phyloP scores from a whole-genome alignment of 2,113 vertebrate species.

The Spermophilus dauricus region DNA sequence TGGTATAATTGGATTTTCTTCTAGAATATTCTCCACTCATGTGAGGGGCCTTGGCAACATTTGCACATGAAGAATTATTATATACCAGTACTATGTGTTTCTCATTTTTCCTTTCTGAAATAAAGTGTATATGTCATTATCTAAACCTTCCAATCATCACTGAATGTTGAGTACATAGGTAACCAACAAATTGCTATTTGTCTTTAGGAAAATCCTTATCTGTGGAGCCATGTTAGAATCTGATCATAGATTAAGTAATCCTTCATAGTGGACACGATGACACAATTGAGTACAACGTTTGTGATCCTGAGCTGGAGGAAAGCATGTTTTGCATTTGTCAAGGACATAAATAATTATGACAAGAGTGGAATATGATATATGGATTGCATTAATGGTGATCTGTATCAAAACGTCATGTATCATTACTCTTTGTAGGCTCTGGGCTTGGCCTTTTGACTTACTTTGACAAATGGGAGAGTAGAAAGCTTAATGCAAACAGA shows the following conservation, averaged over 20 bases:
- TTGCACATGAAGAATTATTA: neutral
- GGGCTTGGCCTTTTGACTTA: neutral
- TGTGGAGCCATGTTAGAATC: neutral
- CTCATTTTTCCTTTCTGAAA: neutral
- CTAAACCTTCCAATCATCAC: neutral
- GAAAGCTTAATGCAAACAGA: neutral
- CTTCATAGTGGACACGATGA: neutral
- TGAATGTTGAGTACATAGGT: neutral
- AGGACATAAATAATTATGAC: neutral
- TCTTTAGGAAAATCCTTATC: slow-evolving; percentile 6
- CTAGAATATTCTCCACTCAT: neutral
- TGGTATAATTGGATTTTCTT: neutral
- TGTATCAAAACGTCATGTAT: neutral
- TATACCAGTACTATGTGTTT: neutral
- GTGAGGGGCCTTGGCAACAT: neutral
- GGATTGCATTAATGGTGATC: neutral
- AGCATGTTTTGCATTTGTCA: neutral
- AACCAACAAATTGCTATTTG: neutral
- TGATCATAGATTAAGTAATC: neutral
- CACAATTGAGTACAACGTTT: neutral
- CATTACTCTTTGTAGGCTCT: neutral
- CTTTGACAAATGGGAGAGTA: neutral
- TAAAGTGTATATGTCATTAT: neutral
- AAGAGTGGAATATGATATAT: neutral
- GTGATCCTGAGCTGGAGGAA: neutral